Evolutionary conservation across 1,140 invertebrate species (phyloP).

Genomic region (Drosophila trapezifrons): DNA sequence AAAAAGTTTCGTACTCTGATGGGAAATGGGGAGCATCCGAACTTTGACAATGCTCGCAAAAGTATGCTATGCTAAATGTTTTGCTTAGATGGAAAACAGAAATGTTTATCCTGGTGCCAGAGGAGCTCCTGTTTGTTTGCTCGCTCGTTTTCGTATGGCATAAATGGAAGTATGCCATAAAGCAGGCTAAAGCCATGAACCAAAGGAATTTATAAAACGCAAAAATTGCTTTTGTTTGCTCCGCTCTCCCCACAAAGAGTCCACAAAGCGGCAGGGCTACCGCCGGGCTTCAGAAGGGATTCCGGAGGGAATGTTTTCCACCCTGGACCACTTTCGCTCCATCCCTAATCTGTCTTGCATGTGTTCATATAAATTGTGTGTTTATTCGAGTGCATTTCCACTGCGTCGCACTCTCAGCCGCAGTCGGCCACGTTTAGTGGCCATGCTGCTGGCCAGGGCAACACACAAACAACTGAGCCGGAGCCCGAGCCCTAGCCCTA

Average conservation of each 20-base stretch:
- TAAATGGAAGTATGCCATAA: slow-evolving; percentile 51
- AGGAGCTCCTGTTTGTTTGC: neutral
- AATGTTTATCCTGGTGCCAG: slow-evolving; percentile 44
- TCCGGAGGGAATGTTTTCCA: slow-evolving; percentile 4
- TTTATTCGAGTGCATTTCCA: slow-evolving; percentile 82
- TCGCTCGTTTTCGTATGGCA: slow-evolving; percentile 30
- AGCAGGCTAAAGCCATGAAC: slow-evolving; percentile 34
- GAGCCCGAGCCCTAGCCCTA: neutral
- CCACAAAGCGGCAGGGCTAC: slow-evolving; percentile 20
- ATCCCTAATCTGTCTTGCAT: slow-evolving; percentile 58
- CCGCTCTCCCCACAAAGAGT: slow-evolving; percentile 25
- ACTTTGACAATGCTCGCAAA: slow-evolving; percentile 64
- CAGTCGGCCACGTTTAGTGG: slow-evolving; percentile 62
- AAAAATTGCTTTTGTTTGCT: slow-evolving; percentile 74
- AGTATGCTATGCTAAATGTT: slow-evolving; percentile 67
- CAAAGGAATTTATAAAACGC: slow-evolving; percentile 71
- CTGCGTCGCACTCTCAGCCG: slow-evolving; percentile 68
- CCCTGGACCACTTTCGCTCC: slow-evolving; percentile 11
- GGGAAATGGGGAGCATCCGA: slow-evolving; percentile 16
- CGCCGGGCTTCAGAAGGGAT: neutral
- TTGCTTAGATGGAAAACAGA: slow-evolving; percentile 61
- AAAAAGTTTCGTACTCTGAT: slow-evolving; percentile 38
- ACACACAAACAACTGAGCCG: slow-evolving; percentile 18
- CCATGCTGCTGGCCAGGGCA: slow-evolving; percentile 22
- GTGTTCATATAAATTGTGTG: slow-evolving; percentile 81